phyloP scores from a whole-genome alignment of 1,140 invertebrate species.

The Philotrypesis tridentata region DNA sequence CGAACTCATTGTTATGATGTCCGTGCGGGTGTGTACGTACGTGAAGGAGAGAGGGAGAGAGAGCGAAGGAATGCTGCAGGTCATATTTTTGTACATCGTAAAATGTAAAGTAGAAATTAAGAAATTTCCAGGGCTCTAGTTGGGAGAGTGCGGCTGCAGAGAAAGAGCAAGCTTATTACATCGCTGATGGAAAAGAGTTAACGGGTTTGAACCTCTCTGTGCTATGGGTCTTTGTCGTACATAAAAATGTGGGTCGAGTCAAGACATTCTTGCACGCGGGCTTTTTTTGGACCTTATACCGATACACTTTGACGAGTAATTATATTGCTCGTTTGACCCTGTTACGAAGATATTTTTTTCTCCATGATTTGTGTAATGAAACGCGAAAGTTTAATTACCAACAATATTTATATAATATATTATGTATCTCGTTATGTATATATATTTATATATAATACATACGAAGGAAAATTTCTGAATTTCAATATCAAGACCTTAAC shows the following conservation, averaged over 20 bases:
- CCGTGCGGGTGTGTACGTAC: too few species aligned
- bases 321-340: slow-evolving; percentile 16
- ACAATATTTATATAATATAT: too few species aligned
- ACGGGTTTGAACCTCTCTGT: slow-evolving; percentile 7
- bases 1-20: background rate
- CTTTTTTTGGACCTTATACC: slow-evolving; percentile 20
- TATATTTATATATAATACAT: too few species aligned
- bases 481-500: too few species aligned
- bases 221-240: slow-evolving; percentile 20
- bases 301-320: slow-evolving; percentile 39
- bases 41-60: background rate
- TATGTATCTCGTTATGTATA: too few species aligned
- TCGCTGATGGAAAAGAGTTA: slow-evolving; percentile 31
- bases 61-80: background rate
- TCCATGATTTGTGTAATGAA: too few species aligned
- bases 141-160: background rate
- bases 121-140: slow-evolving; percentile 28
- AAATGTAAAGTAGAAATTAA: slow-evolving; percentile 43
- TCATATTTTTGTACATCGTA: slow-evolving; percentile 35
- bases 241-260: slow-evolving; percentile 32
- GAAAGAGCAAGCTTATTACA: slow-evolving; percentile 21
- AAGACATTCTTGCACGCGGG: background rate
- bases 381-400: too few species aligned
- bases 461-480: too few species aligned
- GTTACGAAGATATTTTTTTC: slow-evolving; percentile 7